phyloP scores from a whole-genome alignment of 1,140 invertebrate genomes.

The Acromyrmex charruanus region DNA sequence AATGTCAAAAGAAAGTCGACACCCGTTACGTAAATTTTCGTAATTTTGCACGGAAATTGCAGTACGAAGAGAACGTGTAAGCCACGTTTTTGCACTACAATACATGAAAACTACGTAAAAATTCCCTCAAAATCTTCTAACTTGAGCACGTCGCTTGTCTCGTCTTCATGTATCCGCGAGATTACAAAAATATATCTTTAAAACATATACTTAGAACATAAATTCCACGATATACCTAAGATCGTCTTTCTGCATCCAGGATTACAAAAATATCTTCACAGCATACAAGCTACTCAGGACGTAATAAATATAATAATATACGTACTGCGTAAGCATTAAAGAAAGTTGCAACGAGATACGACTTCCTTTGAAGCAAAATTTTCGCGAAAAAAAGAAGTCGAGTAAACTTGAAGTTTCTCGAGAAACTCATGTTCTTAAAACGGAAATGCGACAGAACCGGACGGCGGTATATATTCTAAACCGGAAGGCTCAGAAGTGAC shows the following conservation, averaged over 20 bases:
- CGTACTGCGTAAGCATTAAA: neutral
- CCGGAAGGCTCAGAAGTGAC: neutral
- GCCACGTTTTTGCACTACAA: constrained; percentile 27
- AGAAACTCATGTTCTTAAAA: neutral
- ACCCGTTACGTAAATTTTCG: constrained; percentile 58
- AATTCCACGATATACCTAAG: too few relatives aligned
- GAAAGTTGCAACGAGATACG: neutral
- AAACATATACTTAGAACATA: neutral
- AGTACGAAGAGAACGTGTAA: constrained; percentile 6
- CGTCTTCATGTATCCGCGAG: neutral
- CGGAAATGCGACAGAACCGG: neutral
- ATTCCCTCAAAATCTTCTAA: constrained; percentile 3
- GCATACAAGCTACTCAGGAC: neutral
- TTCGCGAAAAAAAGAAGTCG: too few relatives aligned
- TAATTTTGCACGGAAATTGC: constrained; percentile 30
- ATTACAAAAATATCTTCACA: constrained; percentile 15
- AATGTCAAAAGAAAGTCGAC: constrained; percentile 48
- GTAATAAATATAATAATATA: neutral
- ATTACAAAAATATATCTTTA: constrained; percentile 11
- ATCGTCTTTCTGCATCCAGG: neutral
- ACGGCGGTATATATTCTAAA: neutral
- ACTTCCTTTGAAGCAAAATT: too few relatives aligned
- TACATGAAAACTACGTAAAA: constrained; percentile 23
- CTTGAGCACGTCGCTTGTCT: neutral
- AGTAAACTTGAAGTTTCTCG: neutral